Evolutionary conservation across 2,113 vertebrate genomes (phyloP).

Genomic region (Megaceryle torquata): DNA sequence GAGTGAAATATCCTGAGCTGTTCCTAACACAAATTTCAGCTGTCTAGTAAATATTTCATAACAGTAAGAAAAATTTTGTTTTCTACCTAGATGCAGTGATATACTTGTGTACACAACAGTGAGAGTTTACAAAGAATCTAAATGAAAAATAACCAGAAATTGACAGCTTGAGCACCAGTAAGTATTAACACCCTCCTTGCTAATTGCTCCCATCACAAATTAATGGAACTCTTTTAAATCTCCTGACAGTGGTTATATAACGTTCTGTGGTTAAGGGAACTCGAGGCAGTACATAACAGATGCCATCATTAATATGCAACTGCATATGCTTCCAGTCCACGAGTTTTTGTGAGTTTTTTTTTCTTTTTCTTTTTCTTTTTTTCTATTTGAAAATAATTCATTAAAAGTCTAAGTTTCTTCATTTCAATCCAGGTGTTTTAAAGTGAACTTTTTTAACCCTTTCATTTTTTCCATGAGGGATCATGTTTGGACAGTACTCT

Average conservation of each 20-base stretch:
- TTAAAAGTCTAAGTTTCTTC: not conserved
- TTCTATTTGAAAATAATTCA: not conserved
- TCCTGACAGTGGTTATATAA: slow-evolving; percentile 73
- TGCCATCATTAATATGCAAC: slow-evolving; percentile 78
- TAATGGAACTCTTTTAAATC: slow-evolving; percentile 73
- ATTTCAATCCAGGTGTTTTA: not conserved
- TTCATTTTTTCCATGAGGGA: not conserved
- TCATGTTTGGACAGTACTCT: not conserved
- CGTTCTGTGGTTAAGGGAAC: slow-evolving; percentile 55
- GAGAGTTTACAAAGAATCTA: slow-evolving; percentile 33
- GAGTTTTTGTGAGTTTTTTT: not conserved
- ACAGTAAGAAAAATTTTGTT: not conserved
- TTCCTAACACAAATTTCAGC: not conserved
- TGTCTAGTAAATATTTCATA: not conserved
- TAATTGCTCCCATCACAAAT: slow-evolving; percentile 78
- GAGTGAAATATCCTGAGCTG: not conserved
- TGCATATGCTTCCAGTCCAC: slow-evolving; percentile 61
- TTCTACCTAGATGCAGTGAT: not conserved
- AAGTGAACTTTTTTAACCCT: not conserved
- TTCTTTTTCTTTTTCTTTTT: not conserved
- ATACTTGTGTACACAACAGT: slow-evolving; percentile 2
- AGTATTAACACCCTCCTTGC: slow-evolving; percentile 59
- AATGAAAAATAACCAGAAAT: slow-evolving; percentile 50
- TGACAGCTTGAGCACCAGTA: slow-evolving; percentile 66
- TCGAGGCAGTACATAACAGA: slow-evolving; percentile 70